Base-by-base conservation (phyloP, 2,113 vertebrate species). In the Tylochromis polylepis region DNA sequence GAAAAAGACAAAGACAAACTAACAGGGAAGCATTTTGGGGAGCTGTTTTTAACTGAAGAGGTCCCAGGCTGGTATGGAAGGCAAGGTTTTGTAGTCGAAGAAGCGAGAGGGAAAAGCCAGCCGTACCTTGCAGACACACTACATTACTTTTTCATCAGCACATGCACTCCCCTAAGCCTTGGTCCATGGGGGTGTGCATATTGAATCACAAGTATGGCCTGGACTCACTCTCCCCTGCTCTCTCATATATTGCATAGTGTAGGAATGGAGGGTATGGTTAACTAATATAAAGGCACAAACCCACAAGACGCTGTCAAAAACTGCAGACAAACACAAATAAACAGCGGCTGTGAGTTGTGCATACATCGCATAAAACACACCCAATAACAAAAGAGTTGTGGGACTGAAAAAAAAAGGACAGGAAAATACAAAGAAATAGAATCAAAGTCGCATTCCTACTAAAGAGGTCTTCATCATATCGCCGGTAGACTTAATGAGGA, bases 111-210 rank as follows among this genome's bases (percentile, higher is more conserved):
- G 89, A 88, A 82, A 92, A 92, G 90, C 88, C 84, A 91, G 93
- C 91, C 87, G 87, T 89, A 94, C 94, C 95, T 95, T 93, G 90
- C 93, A 95, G 95, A 95, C 95, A 95, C 94, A 95, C 89, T 95
- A 96, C 95, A 96, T 96, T 96, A 96, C 94, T 95, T 96, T 97
- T 96, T 96, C 96, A 96, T 96, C 96, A 96, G 95, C 95, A 93
- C 93, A 95, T 93, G 93, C 90, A 87, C 91, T 94, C 95, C 95
- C 95, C 91, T 94, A 95, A 94, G 93, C 92, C 83, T 87, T 70
- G 88, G 94, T 93, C 95, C 91, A 87, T 77, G 92, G 92, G 93
- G 92, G 94, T 85, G 81, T 88, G 92, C 87, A 78, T 87, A 92
- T 89, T 92, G 95, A 95, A 95, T 95, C 94, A 95, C 92, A 92